Percentiles rank a stretch among this genome's conserved stretches.
phyloP scores from a whole-genome alignment of 2,797 vertebrate genomes.

The Iguana delicatissima region DNA sequence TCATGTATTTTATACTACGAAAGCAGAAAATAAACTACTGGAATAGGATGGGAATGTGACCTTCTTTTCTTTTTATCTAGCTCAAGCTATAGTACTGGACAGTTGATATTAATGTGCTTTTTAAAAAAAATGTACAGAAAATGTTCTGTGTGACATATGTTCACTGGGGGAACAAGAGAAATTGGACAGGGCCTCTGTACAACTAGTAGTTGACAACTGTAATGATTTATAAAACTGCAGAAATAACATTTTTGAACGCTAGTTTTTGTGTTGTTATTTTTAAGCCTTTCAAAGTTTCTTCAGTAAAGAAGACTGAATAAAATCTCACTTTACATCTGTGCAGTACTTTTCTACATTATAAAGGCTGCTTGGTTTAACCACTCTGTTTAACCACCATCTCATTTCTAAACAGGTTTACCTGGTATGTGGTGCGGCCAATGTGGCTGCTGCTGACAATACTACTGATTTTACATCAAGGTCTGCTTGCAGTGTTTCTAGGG shows the following conservation, averaged over 20 bases:
- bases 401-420: background rate
- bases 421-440: no score
- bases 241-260: constrained; percentile 15
- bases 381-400: background rate
- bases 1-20: constrained; percentile 21
- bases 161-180: background rate
- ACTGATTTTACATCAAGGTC: background rate
- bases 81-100: background rate
- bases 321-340: background rate
- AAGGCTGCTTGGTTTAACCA: background rate
- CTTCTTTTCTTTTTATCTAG: constrained; percentile 14
- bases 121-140: background rate
- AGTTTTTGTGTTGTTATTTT: constrained; percentile 6
- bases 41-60: background rate
- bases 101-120: constrained; percentile 6
- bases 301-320: background rate
- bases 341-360: background rate
- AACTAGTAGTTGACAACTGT: background rate
- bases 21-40: constrained; percentile 42
- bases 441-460: background rate
- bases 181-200: background rate
- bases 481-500: background rate
- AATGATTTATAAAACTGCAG: constrained; percentile 6
- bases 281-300: background rate
- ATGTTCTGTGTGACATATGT: background rate